phyloP scores from a whole-genome alignment of 2,888 invertebrate species.

The Gerris lacustris region DNA sequence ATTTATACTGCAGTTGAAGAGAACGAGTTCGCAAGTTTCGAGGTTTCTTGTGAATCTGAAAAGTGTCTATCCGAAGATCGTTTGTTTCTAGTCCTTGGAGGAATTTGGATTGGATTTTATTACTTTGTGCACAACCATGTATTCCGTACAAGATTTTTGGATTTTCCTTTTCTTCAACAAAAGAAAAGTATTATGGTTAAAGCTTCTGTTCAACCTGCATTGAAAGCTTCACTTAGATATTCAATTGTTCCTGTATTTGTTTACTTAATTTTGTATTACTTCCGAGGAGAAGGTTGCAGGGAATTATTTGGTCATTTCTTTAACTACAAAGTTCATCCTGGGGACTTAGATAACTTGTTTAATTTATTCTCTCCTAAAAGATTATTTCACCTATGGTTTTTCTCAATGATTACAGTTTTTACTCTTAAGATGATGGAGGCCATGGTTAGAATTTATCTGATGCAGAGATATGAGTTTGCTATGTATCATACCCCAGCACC shows the following conservation, averaged over 20 bases:
- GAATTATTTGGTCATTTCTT: slow-evolving; percentile 43
- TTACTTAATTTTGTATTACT: slow-evolving; percentile 44
- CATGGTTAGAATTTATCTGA: slow-evolving; percentile 56
- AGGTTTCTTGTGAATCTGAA: slow-evolving; percentile 30
- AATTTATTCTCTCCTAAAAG: slow-evolving; percentile 39
- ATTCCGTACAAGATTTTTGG: slow-evolving; percentile 44
- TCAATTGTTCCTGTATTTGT: slow-evolving; percentile 51
- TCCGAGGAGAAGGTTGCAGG: slow-evolving; percentile 47
- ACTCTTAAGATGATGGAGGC: slow-evolving; percentile 58
- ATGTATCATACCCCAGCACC: slow-evolving; percentile 40
- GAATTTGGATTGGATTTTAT: slow-evolving; percentile 53
- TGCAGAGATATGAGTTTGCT: slow-evolving; percentile 55
- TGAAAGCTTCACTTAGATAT: slow-evolving; percentile 50
- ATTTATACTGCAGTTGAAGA: slow-evolving; percentile 54
- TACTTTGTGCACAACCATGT: slow-evolving; percentile 48
- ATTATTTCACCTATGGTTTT: slow-evolving; percentile 54
- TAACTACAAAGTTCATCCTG: slow-evolving; percentile 38
- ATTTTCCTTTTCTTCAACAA: slow-evolving; percentile 59
- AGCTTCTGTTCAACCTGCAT: slow-evolving; percentile 43
- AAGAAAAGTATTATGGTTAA: slow-evolving; percentile 56
- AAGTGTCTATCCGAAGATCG: slow-evolving; percentile 54
- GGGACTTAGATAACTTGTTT: neutral
- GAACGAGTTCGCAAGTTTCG: slow-evolving; percentile 45
- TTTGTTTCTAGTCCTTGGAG: slow-evolving; percentile 53
- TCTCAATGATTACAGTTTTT: slow-evolving; percentile 54